Base-by-base conservation (phyloP, 1,140 invertebrate species). In the Sipha flava region DNA sequence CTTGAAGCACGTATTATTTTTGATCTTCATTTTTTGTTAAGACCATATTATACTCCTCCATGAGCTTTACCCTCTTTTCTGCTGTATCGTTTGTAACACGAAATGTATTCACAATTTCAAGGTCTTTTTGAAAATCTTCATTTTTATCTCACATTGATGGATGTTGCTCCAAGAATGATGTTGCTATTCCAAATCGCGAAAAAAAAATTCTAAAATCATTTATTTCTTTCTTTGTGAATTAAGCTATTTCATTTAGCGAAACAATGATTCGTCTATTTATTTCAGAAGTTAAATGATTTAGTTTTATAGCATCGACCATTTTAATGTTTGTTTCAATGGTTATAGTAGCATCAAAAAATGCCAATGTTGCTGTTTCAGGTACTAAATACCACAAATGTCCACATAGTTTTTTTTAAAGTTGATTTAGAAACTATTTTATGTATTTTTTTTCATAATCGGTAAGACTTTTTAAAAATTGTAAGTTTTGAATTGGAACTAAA, bases 401-500 rank as follows among this genome's bases (percentile, higher is more conserved):
- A 68, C 64, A 23, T 40, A 68, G 31, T n/a, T 34, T 37, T 68
- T 68, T 47, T 47, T 23, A 73, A 49, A 52, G 68, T 45, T 45
- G 54, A 26, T 54, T 49, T 26, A 29, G 75, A 79, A 47, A 81
- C 47, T 45, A 52, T 73, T n/a, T 45, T 29, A 75, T 83, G 64
- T 26, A 82, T n/a, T n/a, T 45, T 18, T 40, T 64, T 81, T 81
- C 40, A 77, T 79, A 81, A 23, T 72, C 37, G 23, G 54, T 0
- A 1, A 80, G 29, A 37, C 43, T 57, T 75, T 79, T 79, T 18
- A 79, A 40, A 49, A 82, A 68, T 49, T 62, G 26, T 49, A 82
- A 80, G 70, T 82, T 68, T 16, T 80, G 49, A 23, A 64, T 40
- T 34, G 82, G 81, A 34, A 80, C 81, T 31, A 40, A 54, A 1